Base-by-base conservation (phyloP, 2,888 invertebrate species). In the Portevinia maculata region DNA sequence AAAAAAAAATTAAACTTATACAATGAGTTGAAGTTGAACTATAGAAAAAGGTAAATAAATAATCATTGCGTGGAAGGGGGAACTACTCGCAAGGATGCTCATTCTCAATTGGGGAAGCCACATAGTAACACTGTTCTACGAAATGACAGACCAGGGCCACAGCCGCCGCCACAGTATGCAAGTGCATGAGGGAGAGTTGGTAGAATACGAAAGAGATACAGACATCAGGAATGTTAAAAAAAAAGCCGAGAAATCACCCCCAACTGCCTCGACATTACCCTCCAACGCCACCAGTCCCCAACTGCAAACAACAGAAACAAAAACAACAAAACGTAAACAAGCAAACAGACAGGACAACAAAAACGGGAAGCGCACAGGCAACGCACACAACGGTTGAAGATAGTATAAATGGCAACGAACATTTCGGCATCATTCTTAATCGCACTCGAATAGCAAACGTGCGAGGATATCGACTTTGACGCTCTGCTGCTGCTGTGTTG, bases 381-480 rank as follows among this genome's bases (percentile, higher is more conserved):
- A n/a, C n/a, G n/a, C 83, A 83, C 76, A 83, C 76, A 83, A 50
- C 83, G 78, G 83, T 78, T 78, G 78, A 71, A 83, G 71, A 83
- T 83, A n/a, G n/a, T n/a, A 83, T 83, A 83, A 83, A 83, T 83
- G 78, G 78, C 67, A 83, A 71, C 60, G 83, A 81, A 70, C 70
- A 65, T 81, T 81, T 78, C 57, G 32, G 62, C 73, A 83, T 83
- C 71, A 78, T 83, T 78, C 83, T 83, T 83, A 83, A 83, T 83
- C 83, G 83, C 83, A 83, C 83, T 83, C 83, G 83, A 83, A 65
- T 83, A 78, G 83, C 71, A 73, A 73, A 52, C 78, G 78, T 83
- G 83, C 76, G 71, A 83, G 83, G 78, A 83, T 78, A 83, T 64
- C 79, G 48, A 32, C 75, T 21, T 70, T 50, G 53, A 44, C 65